phyloP scores from a whole-genome alignment of 2,797 vertebrate genomes.

The Cyclopterus lumpus region DNA sequence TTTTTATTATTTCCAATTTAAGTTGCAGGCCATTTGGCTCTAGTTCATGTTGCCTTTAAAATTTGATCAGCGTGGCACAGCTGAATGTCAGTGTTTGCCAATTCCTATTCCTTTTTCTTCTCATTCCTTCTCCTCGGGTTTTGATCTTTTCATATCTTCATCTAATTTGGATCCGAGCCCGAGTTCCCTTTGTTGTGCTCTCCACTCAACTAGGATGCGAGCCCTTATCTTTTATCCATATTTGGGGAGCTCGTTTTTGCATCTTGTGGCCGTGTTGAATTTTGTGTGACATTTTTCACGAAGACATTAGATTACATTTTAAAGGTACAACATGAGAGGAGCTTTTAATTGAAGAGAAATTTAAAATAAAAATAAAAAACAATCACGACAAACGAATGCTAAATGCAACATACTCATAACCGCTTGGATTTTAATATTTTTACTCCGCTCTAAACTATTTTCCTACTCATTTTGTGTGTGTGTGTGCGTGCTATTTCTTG shows the following conservation, averaged over 20 bases:
- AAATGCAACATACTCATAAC: background rate
- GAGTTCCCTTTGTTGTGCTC: constrained; percentile 60
- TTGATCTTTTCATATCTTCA: constrained; percentile 69
- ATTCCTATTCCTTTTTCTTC: constrained; percentile 51
- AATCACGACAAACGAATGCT: constrained; percentile 5
- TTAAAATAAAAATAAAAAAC: background rate
- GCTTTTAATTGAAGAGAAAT: constrained; percentile 2
- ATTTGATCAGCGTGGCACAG: constrained; percentile 54
- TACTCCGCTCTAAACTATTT: constrained; percentile 6
- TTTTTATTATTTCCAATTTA: constrained; percentile 37
- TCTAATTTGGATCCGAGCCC: constrained; percentile 62
- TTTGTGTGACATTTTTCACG: constrained; percentile 10
- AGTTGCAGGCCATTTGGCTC: constrained; percentile 39
- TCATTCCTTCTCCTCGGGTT: constrained; percentile 31
- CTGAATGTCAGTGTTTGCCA: constrained; percentile 63
- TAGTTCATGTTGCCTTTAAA: constrained; percentile 39
- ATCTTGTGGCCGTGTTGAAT: constrained; percentile 10
- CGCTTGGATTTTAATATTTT: background rate
- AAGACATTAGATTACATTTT: constrained; percentile 26
- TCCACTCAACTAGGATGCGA: constrained; percentile 34
- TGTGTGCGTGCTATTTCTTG: constrained; percentile 1
- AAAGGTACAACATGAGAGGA: constrained; percentile 15
- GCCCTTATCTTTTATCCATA: constrained; percentile 44
- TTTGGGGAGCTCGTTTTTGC: constrained; percentile 41
- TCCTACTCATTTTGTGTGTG: constrained; percentile 19